Base-by-base conservation (phyloP, 2,113 vertebrate species). In the Cairina moschata region DNA sequence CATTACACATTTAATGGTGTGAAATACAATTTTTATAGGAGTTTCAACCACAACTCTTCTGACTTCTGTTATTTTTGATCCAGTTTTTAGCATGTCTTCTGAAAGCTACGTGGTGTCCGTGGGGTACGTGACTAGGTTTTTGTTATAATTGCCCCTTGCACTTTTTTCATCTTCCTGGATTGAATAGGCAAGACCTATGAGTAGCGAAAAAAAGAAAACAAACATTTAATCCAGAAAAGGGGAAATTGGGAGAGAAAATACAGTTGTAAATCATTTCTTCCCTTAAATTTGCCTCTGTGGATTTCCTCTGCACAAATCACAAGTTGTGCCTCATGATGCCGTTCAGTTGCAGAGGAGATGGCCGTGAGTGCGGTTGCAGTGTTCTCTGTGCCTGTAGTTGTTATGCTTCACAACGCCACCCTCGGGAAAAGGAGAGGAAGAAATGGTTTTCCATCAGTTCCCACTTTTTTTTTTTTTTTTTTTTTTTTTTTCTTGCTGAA, bases 81-180 rank as follows among this genome's bases (percentile, higher is more conserved):
- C 56, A 17, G 69, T 85, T 89, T 85, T 48, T 83, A 63, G 17
- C 17, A 1, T 46, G 8, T 92, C 66, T 80, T 56, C 71, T 66
- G 52, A 78, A 88, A 90, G 3, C 6, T 60, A 1, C 0, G 0
- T 67, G 15, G 84, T 81, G 16, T 56, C 29, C 1, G 0, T 72
- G n/a, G 42, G 7, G 17, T 83, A 46, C 3, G 25, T 80, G 50
- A 26, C 73, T 16, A 32, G 23, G 38, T 42, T 52, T 82, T 83
- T 54, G 9, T 90, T 90, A 20, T 21, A 82, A 63, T 59, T 59
- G 5, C 25, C 55, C 14, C 18, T 92, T 79, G 5, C 4, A 48
- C 36, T 59, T 88, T 79, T 89, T 68, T 62, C 8, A 2, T 60
- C n/a, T 8, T 62, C 46, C 14, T 34, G 18, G 14, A 25, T 32